Conservation (phyloP, 2,113 vertebrate species). For the Hippocampus guttulatus region DNA sequence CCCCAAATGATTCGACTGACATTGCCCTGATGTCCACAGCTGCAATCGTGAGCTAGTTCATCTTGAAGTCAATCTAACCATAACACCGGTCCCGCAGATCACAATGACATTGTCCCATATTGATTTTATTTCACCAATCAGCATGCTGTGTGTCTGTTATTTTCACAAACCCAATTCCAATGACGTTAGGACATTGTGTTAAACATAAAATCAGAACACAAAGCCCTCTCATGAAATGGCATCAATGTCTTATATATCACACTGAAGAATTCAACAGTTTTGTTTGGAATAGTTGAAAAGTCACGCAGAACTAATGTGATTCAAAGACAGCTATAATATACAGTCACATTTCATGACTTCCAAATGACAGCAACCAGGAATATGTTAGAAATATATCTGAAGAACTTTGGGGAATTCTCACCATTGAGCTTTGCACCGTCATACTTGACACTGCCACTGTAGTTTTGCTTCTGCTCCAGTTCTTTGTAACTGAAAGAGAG, state of each 20-base stretch:
- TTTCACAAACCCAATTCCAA: too few species aligned
- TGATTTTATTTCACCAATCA: too few species aligned
- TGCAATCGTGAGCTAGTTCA: too few species aligned
- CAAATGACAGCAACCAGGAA: not conserved
- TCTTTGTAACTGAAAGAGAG: constrained; percentile 64
- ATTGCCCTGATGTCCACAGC: too few species aligned
- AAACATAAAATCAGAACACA: too few species aligned
- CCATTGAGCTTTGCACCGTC: constrained; percentile 59
- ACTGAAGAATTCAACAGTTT: not conserved
- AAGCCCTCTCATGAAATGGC: not conserved
- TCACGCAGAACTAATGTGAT: not conserved
- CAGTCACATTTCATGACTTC: not conserved
- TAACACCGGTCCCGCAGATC: too few species aligned
- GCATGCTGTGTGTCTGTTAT: too few species aligned
- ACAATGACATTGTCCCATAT: too few species aligned
- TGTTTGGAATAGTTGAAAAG: not conserved
- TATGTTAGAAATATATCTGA: not conserved
- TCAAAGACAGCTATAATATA: not conserved
- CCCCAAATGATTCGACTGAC: too few species aligned
- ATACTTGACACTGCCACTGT: constrained; percentile 39
- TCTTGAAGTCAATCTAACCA: too few species aligned
- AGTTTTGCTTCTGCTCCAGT: constrained; percentile 55
- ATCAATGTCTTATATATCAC: not conserved
- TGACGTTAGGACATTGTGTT: too few species aligned
- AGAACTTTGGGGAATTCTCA: constrained; percentile 29